Evolutionary conservation across 2,797 vertebrate genomes (phyloP), one percentile per base, ranked within the genome.

Genomic region (Enteromius anoplus): DNA sequence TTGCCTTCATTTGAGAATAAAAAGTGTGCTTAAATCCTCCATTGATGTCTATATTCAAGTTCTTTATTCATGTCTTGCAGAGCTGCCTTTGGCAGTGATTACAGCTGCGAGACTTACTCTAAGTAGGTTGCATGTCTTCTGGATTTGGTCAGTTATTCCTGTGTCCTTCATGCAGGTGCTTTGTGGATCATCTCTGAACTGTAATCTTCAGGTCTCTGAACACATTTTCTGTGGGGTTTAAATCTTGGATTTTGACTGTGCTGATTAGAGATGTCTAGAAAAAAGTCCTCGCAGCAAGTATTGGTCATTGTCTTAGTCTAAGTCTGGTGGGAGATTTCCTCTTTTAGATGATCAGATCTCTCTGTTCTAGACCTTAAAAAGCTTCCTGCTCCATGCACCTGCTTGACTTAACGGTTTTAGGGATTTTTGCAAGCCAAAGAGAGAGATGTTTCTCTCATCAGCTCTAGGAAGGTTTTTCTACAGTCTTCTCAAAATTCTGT

Each of bases 171-270:
- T 64, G 42, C 45, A 51, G 80, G 12, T 81, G 40, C 70, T 40
- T 19, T 19, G 21, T n/a, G 29, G 69, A 64, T 47, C 69, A 51
- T 75, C 71, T 75, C 58, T 75, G 60, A 82, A 66, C 71, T 66
- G 29, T 66, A 75, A 82, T 82, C 71, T 55, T 75, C 23, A 55
- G 71, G 80, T 82, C 80, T 66, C 80, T 42, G n/a, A 51, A 64
- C 80, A 82, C 80, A 82, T 82, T 82, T 72, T 64, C 80, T 65
- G 3, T 29, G 70, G 45, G 29, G 12, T 73, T 81, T 73, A 65
- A 60, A 42, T 64, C 29, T 65, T 26, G 21, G 80, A 37, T 47
- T 75, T 75, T 55, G 47, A 19, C 9, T 75, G 32, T 66, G 45
- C 70, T 71, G 66, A 75, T 82, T 73, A 82, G 60, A 66, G 70